Evolutionary conservation across 2,797 vertebrate genomes (phyloP), one percentile per base, ranked within the genome.

Genomic region (Tokudaia muenninki): DNA sequence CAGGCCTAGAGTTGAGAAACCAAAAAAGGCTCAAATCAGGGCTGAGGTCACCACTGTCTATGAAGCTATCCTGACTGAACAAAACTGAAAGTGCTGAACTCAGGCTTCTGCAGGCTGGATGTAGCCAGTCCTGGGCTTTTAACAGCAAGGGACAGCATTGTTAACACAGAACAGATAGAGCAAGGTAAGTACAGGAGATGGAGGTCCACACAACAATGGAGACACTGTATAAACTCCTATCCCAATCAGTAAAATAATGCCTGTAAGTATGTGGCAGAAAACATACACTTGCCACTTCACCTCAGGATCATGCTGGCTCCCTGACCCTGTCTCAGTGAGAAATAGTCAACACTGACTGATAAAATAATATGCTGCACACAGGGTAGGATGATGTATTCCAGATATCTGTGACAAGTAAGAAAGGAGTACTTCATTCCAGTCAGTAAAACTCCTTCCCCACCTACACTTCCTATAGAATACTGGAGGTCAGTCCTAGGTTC

Each of bases 91-190:
- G 7, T 13, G 3, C 83, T 34, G 29, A 83, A 21, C 77, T 67
- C 10, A 1, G 81, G 70, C 50, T 47, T 65, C 52, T 61, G 59
- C 4, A 24, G 79, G 44, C 47, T 31, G 8, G 34, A 14, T 34
- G 2, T 4, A 4, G 47, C 3, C 0, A 17, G 57, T 34, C 4
- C 4, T 44, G 9, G 41, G 75, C 24, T 17, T 6, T 1, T 26
- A 50, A 90, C 31, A 83, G 22, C 57, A 84, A 37, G 37, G n/a
- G 70, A 34, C 16, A 55, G n/a, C 29, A 65, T 14, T 61, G 19
- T 74, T 50, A 47, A 55, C 13, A 10, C 75, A 55, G 29, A 22
- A 65, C 9, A 57, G 29, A 72, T 6, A 21, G 41, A 72, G 13
- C 13, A n/a, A 17, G 74, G 29, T 6, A 12, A 47, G 37, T 34